Conservation (phyloP, 2,888 invertebrate genomes). For the Melolontha melolontha region DNA sequence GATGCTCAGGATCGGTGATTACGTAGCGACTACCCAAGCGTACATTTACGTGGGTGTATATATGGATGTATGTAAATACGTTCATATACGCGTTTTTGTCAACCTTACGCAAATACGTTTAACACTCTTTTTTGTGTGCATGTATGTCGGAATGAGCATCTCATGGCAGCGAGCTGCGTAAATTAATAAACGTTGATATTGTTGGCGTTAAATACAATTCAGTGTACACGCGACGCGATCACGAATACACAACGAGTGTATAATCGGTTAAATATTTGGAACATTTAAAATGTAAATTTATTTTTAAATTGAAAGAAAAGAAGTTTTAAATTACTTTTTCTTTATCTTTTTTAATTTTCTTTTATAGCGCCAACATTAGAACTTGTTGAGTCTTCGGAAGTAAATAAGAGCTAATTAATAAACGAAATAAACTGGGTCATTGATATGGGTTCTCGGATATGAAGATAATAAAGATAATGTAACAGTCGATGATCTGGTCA, state of each 20-base stretch:
- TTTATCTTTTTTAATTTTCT: too few species aligned
- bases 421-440: too few species aligned
- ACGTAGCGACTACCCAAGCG: neutral
- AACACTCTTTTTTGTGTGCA: conserved; percentile 14
- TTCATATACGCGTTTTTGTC: conserved; percentile 6
- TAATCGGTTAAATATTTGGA: conserved; percentile 15
- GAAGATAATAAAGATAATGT: too few species aligned
- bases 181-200: conserved; percentile 29
- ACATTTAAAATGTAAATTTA: conserved; percentile 17
- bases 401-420: too few species aligned
- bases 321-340: too few species aligned
- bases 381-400: too few species aligned
- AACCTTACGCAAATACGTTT: conserved; percentile 27
- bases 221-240: conserved; percentile 20
- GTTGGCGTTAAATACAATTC: conserved; percentile 25
- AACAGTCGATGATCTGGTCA: too few species aligned
- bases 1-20: conserved; percentile 25
- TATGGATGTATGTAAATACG: conserved; percentile 12
- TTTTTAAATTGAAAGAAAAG: neutral
- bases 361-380: too few species aligned
- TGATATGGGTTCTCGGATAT: too few species aligned
- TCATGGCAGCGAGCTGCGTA: conserved; percentile 13
- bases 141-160: conserved; percentile 23
- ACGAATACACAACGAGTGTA: neutral
- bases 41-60: conserved; percentile 5